Conservation (phyloP, 2,888 invertebrate species). For the Ephialtes manifestator region DNA sequence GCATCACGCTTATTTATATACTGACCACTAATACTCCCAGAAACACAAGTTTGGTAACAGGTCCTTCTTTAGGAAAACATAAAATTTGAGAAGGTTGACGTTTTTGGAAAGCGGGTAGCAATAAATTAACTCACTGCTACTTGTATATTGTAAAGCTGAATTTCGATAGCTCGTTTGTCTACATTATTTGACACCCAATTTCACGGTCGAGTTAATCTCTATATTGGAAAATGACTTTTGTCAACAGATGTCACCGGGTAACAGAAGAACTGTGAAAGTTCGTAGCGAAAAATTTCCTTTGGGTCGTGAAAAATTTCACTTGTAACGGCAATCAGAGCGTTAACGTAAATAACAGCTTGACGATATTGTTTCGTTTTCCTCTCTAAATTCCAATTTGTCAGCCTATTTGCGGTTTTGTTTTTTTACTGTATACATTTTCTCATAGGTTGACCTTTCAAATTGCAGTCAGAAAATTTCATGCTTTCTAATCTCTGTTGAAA, state of each 20-base stretch:
- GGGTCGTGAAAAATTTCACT: background rate
- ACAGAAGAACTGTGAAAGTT: constrained; percentile 37
- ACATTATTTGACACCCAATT: constrained; percentile 4
- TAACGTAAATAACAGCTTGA: too few species aligned
- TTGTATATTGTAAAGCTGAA: too few species aligned
- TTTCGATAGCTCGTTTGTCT: too few species aligned
- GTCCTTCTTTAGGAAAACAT: too few species aligned
- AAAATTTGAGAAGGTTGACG: constrained; percentile 47
- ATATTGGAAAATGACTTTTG: constrained; percentile 65
- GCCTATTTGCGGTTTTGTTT: too few species aligned
- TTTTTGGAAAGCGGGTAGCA: background rate
- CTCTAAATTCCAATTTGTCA: too few species aligned
- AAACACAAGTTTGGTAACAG: background rate
- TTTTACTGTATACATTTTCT: too few species aligned
- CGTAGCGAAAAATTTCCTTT: background rate
- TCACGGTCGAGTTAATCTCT: constrained; percentile 47
- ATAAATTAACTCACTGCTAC: background rate
- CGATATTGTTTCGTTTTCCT: too few species aligned
- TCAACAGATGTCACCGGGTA: constrained; percentile 61
- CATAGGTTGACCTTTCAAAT: too few species aligned
- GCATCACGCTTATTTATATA: background rate
- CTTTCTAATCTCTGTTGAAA: too few species aligned
- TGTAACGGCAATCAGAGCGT: too few species aligned
- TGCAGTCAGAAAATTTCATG: background rate
- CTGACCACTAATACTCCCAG: constrained; percentile 3